Conservation (phyloP, 2,113 vertebrate genomes). For the Corythornis cristatus region DNA sequence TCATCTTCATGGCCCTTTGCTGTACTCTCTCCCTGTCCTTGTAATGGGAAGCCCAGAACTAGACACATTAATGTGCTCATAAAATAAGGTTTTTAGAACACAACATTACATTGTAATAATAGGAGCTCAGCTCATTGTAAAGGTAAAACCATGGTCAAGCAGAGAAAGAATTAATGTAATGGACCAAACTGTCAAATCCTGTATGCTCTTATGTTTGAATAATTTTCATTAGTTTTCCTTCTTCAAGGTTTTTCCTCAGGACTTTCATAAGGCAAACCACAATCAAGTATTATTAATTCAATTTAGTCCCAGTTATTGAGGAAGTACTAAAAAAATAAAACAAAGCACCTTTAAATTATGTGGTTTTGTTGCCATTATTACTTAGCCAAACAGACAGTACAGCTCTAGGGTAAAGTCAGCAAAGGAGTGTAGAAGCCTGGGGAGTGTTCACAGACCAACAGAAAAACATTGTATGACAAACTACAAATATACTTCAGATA, state of each 20-base stretch:
- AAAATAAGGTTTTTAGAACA: not conserved
- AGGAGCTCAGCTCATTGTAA: not conserved
- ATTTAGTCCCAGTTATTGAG: not conserved
- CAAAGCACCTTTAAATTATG: not conserved
- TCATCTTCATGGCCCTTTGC: no score
- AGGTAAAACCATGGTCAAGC: not conserved
- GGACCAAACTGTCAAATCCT: not conserved
- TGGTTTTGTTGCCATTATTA: not conserved
- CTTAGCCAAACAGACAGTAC: not conserved
- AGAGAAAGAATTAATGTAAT: not conserved
- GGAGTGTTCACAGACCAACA: not conserved
- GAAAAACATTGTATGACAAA: not conserved
- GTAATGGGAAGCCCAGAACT: no score
- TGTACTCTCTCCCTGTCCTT: no score
- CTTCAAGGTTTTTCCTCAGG: not conserved
- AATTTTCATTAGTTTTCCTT: not conserved
- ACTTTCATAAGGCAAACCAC: not conserved
- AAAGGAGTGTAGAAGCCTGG: not conserved
- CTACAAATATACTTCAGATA: not conserved
- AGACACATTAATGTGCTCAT: not conserved
- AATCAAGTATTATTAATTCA: rapidly evolving
- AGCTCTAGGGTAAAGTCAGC: not conserved
- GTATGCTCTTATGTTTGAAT: not conserved
- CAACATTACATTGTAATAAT: not conserved
- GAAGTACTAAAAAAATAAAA: not conserved